A percentile compares a stretch with the other conserved stretches of the same genome.
phyloP scores from a whole-genome alignment of 2,888 invertebrate genomes.

The Drosophila demipolita region DNA sequence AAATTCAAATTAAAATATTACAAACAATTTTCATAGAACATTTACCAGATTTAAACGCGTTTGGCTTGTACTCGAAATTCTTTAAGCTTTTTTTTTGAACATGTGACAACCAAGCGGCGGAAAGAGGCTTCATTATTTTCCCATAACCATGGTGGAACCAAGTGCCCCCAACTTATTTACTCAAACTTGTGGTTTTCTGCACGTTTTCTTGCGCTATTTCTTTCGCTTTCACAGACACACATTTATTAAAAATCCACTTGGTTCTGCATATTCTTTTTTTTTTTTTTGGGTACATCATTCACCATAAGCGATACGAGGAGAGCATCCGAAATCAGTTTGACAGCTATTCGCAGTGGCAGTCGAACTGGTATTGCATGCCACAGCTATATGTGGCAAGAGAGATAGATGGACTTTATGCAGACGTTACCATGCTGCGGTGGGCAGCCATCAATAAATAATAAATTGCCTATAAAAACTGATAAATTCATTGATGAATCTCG shows the following conservation, averaged over 20 bases:
- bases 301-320: conserved; percentile 16
- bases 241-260: conserved; percentile 8
- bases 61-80: not conserved
- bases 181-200: conserved; percentile 1
- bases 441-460: conserved; percentile 75
- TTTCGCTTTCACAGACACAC: conserved; percentile 22
- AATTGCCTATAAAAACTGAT: conserved; percentile 79
- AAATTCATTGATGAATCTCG: conserved; percentile 76
- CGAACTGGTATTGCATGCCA: not conserved
- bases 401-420: conserved; percentile 44
- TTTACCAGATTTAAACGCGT: not conserved
- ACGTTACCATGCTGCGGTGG: conserved; percentile 16
- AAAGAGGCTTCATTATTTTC: conserved; percentile 57
- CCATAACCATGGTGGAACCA: conserved; percentile 37
- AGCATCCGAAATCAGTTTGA: conserved; percentile 59
- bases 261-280: conserved; percentile 9
- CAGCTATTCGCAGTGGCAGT: conserved; percentile 40
- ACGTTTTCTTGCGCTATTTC: conserved; percentile 37
- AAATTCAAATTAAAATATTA: not conserved
- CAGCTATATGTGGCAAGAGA: conserved; percentile 36
- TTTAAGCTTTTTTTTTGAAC: not conserved
- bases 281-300: conserved; percentile 18
- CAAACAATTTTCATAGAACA: not conserved
- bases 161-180: conserved; percentile 2
- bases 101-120: conserved; percentile 3